Conservation (phyloP, 1,140 invertebrate species). For the Penaeus vannamei region DNA sequence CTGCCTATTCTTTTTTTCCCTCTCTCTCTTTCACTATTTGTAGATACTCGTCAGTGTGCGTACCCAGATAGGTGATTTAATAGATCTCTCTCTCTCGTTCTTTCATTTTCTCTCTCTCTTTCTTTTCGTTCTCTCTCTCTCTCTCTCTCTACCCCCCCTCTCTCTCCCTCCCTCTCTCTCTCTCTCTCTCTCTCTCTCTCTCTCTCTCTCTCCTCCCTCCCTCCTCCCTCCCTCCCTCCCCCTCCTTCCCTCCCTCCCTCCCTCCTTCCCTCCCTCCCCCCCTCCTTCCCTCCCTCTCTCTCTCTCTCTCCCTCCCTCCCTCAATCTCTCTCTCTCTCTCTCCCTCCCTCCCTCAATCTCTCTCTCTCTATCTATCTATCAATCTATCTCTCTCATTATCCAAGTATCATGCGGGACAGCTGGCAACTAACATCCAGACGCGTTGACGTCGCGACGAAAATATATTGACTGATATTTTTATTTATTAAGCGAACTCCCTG, state of each 20-base stretch:
- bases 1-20: too few relatives aligned
- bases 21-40: too few relatives aligned
- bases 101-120: background rate
- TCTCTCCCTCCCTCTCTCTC: background rate
- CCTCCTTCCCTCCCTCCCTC: slow-evolving; percentile 1
- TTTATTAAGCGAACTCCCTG: background rate
- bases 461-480: too few relatives aligned
- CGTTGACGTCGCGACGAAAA: too few relatives aligned
- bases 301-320: slow-evolving; percentile 8
- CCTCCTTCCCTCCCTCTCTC: slow-evolving; percentile 20
- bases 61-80: slow-evolving; percentile 24
- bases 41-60: too few relatives aligned
- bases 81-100: background rate
- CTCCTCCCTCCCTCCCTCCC: background rate
- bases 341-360: slow-evolving; percentile 28
- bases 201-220: background rate
- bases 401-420: too few relatives aligned
- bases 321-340: slow-evolving; percentile 21
- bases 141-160: background rate
- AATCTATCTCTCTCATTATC: background rate
- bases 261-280: background rate
- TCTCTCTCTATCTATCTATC: slow-evolving; percentile 2
- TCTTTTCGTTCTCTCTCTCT: background rate
- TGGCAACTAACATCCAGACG: too few relatives aligned
- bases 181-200: background rate